These are phyloP conservation scores for Darevskia nairensis DNA, from an alignment of 2,797 vertebrate species.

Conservation along the genomic window DNA sequence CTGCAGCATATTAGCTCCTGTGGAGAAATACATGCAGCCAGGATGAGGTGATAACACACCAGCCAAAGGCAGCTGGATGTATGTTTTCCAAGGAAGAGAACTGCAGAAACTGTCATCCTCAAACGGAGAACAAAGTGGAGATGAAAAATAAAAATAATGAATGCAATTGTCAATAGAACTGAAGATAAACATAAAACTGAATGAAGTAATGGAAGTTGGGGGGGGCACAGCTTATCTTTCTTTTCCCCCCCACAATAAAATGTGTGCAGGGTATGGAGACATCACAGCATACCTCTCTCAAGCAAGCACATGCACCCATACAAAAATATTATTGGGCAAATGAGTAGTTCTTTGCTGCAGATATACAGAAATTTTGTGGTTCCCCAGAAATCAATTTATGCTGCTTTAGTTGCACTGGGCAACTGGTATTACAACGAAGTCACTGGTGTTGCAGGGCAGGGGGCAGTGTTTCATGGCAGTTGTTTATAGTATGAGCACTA, in stretches of 20 bases:
- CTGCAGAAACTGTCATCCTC: conserved; percentile 62
- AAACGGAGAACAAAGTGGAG: conserved; percentile 47
- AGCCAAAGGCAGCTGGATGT: conserved; percentile 46
- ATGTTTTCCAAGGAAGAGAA: conserved; percentile 62
- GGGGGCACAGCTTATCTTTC: conserved; percentile 72
- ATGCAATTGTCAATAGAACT: conserved; percentile 69
- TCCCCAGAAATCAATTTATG: neutral
- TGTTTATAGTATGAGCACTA: neutral
- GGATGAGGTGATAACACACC: conserved; percentile 18
- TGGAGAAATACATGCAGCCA: conserved; percentile 54
- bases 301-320: neutral
- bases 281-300: neutral
- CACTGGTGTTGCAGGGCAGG: neutral
- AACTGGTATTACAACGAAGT: neutral
- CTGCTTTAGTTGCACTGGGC: neutral
- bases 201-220: conserved; percentile 40
- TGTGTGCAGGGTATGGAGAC: neutral
- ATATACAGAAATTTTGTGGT: no score
- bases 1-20: conserved; percentile 52
- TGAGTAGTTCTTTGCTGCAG: conserved; percentile 24
- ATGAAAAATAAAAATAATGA: conserved; percentile 71
- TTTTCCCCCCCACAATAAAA: conserved; percentile 49
- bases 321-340: conserved; percentile 33
- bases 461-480: neutral
- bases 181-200: conserved; percentile 67